phyloP scores from a whole-genome alignment of 2,113 vertebrate genomes.

The Mionectes macconnelli region DNA sequence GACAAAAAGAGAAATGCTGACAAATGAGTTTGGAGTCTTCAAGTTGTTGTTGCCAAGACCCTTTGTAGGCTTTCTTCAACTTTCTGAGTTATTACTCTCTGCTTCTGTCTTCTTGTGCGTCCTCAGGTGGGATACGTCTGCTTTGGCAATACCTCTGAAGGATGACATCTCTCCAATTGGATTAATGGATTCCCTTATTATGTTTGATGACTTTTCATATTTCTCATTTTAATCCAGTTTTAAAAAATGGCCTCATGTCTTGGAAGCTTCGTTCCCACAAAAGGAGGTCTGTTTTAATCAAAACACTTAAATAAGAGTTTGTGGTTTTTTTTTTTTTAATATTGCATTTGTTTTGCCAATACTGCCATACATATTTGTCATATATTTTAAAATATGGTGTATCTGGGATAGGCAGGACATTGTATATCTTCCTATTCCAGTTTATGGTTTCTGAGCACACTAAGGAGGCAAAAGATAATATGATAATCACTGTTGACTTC shows the following conservation, averaged over 20 bases:
- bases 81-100: neutral
- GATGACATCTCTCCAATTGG: neutral
- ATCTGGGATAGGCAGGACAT: neutral
- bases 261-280: neutral
- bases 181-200: constrained; percentile 5
- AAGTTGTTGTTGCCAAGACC: neutral
- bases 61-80: neutral
- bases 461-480: neutral
- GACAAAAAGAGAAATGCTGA: neutral
- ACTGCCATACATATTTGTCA: neutral
- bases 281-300: neutral
- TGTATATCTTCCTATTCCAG: neutral
- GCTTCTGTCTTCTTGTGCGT: neutral
- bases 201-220: neutral
- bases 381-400: neutral
- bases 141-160: neutral
- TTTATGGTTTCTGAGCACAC: neutral
- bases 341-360: neutral
- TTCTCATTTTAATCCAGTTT: neutral
- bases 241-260: neutral
- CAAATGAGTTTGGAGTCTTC: neutral
- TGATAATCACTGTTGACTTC: neutral
- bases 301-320: neutral
- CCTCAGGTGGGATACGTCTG: neutral
- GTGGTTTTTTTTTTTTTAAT: neutral